Base-by-base conservation (phyloP, 2,888 invertebrate genomes). In the Melitaea athalia region DNA sequence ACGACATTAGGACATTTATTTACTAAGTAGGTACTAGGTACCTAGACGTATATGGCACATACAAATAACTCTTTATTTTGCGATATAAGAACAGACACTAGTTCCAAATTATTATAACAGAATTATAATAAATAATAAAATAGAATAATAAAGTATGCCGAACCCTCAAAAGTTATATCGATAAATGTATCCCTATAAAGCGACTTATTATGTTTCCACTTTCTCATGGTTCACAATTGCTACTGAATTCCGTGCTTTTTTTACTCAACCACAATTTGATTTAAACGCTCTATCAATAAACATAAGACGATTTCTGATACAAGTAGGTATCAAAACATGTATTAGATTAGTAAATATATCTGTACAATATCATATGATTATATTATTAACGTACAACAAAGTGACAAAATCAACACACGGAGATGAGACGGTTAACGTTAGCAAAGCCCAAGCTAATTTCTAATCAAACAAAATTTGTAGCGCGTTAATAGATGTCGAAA, bases 221-320 rank as follows among this genome's bases (percentile, higher is more conserved):
- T 92, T 92, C 91, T 91, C 92, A 91, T 89, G 91, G 86, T 77
- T 85, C 83, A 84, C 81, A 81, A 81, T 83, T 81, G 92, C 92
- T 92, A 91, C 92, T 89, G 92, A 80, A 91, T 89, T 89, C 87
- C 86, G 80, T 79, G 76, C 73, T 24, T 74, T 83, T 86, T 78
- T 89, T 87, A 83, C 79, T 80, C 83, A 85, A 84, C 86, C 86
- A 84, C 85, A 89, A 86, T 88, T 87, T 88, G 80, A 83, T 85
- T 86, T 86, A 87, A 87, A 85, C 83, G 84, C 78, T 86, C 80
- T 85, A 88, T 87, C 85, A 86, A 86, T 85, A 84, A 59, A 63
- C 82, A 84, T 82, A 83, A 78, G 55, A 76, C 72, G 79, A 80
- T 83, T 85, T 84, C 60, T 55, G 31, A 55, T 55, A 55, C 53